Base-by-base conservation (phyloP, 2,888 invertebrate species). In the Poecilus cupreus region DNA sequence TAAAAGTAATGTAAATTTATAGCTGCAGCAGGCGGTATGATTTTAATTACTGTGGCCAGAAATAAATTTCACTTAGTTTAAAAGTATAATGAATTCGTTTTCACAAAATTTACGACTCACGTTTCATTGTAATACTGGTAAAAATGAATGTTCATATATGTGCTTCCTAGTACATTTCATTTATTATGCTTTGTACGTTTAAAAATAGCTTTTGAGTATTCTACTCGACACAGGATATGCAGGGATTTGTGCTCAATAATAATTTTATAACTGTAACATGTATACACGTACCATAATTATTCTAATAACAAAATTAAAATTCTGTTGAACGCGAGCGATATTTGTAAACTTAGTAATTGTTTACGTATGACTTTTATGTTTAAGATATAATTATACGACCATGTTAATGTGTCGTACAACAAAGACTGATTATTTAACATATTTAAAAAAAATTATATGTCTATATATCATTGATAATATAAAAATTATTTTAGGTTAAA, bases 221-320 rank as follows among this genome's bases (percentile, higher is more conserved):
- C 64, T 18, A 6, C 2, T 13, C 1, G 64, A 18, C 10, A 32
- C 64, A 68, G 64, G 64, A 68, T 51, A 20, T 68, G 37, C 16
- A 20, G 18, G 3, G 18, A 37, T 37, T 68, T 68, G 32, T 68
- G 16, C 37, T 10, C 32, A 68, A 68, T 68, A 68, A 37, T 68
- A 68, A 68, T 68, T 68, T 68, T 68, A 68, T 68, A 68, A 68
- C 64, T 18, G 64, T 68, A 68, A 32, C n/a, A 13, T n/a, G 32
- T 37, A 51, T 18, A 18, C 64, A 37, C 10, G 64, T 68, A 37
- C 37, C 18, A 68, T 68, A 68, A 68, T 16, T 18, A 68, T 68
- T 68, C 37, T 37, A 68, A 37, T 37, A 32, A 37, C 13, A 13
- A 51, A n/a, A 13, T 26, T 22, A 22, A 24, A 3, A 5, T 26